These are phyloP conservation scores for Potamarius usumacintae DNA, from an alignment of 2,113 vertebrate species.

Conservation along the genomic window DNA sequence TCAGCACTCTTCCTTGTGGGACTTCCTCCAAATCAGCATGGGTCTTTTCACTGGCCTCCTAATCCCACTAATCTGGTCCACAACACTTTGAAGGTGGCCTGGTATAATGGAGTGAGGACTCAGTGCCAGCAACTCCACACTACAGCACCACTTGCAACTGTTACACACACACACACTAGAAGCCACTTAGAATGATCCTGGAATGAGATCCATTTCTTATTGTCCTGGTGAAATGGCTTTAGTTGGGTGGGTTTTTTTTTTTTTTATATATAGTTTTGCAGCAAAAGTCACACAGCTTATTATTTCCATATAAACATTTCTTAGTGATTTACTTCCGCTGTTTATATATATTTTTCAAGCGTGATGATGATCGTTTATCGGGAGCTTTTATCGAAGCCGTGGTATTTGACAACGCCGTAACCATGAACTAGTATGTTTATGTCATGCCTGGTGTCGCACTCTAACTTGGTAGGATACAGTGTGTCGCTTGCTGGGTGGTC, in stretches of 20 bases:
- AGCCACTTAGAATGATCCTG: background rate
- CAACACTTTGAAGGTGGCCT: slow-evolving; percentile 90
- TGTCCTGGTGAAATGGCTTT: background rate
- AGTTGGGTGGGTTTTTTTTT: background rate
- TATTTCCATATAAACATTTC: background rate
- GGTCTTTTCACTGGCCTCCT: slow-evolving; percentile 87
- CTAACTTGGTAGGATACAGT: background rate
- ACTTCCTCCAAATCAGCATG: slow-evolving; percentile 89
- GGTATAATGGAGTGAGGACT: slow-evolving; percentile 71
- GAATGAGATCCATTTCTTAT: background rate
- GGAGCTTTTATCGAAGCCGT: background rate
- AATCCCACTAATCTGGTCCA: slow-evolving; percentile 95
- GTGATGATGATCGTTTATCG: background rate
- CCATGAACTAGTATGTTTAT: background rate
- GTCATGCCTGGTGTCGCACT: background rate
- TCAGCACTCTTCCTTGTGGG: slow-evolving; percentile 78
- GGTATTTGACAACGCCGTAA: background rate
- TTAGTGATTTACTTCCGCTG: background rate
- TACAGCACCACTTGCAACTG: slow-evolving; percentile 34
- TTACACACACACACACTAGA: background rate
- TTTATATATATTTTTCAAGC: background rate
- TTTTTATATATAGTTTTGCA: background rate
- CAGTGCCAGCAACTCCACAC: slow-evolving; percentile 21
- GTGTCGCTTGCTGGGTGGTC: slow-evolving; percentile 22
- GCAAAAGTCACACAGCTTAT: background rate